These are phyloP conservation scores for Lasaia peninsularis DNA, from an alignment of 1,140 invertebrate genomes.

Conservation along the genomic window DNA sequence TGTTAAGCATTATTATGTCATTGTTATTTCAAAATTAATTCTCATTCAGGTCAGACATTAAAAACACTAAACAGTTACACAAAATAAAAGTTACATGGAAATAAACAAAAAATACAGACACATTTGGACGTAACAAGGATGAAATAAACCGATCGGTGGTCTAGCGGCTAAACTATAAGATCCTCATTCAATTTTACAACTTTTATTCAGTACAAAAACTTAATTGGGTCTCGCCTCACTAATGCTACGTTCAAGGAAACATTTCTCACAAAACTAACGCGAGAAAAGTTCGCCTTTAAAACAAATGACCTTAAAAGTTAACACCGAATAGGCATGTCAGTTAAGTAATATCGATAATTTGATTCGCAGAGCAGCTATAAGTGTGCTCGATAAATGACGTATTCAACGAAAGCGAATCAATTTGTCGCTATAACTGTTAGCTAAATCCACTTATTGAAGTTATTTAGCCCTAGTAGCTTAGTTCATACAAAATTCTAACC, in stretches of 20 bases:
- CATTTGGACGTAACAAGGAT: background rate
- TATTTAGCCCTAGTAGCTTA: no score
- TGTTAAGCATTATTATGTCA: no score
- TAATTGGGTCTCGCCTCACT: constrained; percentile 37
- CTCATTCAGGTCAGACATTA: no score
- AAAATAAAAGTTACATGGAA: background rate
- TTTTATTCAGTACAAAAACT: constrained; percentile 34
- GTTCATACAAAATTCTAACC: no score
- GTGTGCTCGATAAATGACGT: background rate
- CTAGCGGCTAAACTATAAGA: background rate
- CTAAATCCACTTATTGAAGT: no score
- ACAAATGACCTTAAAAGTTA: constrained; percentile 32
- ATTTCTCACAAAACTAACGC: constrained; percentile 47
- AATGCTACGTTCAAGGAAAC: constrained; percentile 31
- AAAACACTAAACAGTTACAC: no score
- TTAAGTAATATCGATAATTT: background rate
- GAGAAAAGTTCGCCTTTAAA: constrained; percentile 37
- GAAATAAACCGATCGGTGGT: constrained; percentile 16
- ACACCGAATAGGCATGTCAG: background rate
- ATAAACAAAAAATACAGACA: background rate
- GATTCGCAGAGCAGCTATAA: background rate
- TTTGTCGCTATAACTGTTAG: no score
- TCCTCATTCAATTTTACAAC: constrained; percentile 25
- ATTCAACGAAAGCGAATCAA: no score
- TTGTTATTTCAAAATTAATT: no score